Base-by-base conservation (phyloP, 2,113 vertebrate genomes). In the Crotalus helleri region DNA sequence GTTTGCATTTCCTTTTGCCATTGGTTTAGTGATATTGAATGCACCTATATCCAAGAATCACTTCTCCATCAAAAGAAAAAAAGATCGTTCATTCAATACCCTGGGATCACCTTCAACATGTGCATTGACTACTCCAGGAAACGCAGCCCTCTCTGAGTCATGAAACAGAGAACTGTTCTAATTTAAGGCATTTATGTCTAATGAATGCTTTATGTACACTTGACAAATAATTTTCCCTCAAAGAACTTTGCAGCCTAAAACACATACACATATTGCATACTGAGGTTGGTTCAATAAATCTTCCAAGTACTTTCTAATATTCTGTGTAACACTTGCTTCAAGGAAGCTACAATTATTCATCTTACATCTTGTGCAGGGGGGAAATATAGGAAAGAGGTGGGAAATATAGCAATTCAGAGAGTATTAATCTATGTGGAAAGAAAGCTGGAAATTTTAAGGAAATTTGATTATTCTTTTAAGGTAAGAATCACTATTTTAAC, bases 221-320 rank as follows among this genome's bases (percentile, higher is more conserved):
- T 92, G 61, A 39, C 59, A 92, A 92, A 92, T 92, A 89, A 81
- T 92, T 89, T 92, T 55, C 19, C 85, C 87, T 33, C 44, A 26
- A 92, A 57, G 85, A 53, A 89, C 10, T 92, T 81, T 92, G 88
- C 87, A 74, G 24, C 23, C 59, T 89, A 39, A 89, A 81, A 92
- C 19, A 6, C 10, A 61, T 46, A 87, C 57, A 64, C 44, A 74
- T 92, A 54, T 49, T 89, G 87, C 74, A 81, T 81, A 49, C 17
- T 89, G 53, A 58, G 33, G 51, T 81, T 81, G n/a, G 17, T 57
- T 81, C 33, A 92, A 81, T 92, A 92, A 92, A 92, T 92, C 53
- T 81, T 88, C 53, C 23, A 49, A 57, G 64, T 33, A 69, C n/a
- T 51, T 92, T 88, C 59, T 87, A 57, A 33, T 55, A 89, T 58